These are phyloP conservation scores for Trididemnum clinides DNA, from an alignment of 23 tunicate species.

Conservation along the genomic window DNA sequence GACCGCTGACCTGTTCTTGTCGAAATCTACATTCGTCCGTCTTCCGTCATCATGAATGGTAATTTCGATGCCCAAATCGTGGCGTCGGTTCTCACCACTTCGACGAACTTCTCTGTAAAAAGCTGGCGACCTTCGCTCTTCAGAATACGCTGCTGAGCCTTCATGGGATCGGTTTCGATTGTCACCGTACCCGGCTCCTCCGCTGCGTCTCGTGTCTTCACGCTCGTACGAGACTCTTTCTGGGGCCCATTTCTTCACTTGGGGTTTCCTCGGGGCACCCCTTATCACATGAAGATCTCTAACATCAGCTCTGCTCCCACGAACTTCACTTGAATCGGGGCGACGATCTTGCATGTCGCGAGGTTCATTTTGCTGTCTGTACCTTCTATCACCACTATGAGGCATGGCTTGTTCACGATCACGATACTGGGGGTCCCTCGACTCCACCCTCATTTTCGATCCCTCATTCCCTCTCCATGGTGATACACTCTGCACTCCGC, in stretches of 20 bases:
- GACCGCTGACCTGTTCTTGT: constrained; percentile 21
- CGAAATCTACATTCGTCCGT: background rate
- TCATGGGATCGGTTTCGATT: background rate
- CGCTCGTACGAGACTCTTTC: background rate
- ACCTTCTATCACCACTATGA: background rate
- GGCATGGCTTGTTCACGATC: background rate
- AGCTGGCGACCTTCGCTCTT: constrained; percentile 20
- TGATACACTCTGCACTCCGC: background rate
- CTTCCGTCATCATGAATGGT: constrained; percentile 50
- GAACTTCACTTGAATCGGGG: background rate
- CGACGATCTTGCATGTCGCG: background rate
- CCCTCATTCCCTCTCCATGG: constrained; percentile 23
- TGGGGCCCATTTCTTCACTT: background rate
- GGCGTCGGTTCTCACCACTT: constrained; percentile 28
- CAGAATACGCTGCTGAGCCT: background rate
- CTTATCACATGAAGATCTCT: background rate
- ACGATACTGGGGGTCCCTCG: background rate
- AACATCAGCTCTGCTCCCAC: background rate
- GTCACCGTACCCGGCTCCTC: background rate
- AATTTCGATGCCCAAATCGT: constrained; percentile 39
- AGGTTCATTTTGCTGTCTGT: background rate
- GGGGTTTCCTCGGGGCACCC: background rate
- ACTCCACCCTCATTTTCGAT: background rate
- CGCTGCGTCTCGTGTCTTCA: background rate
- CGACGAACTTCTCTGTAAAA: constrained; percentile 38